These are phyloP conservation scores for Ceyx cyanopectus DNA, from an alignment of 2,113 vertebrate genomes.

Conservation along the genomic window DNA sequence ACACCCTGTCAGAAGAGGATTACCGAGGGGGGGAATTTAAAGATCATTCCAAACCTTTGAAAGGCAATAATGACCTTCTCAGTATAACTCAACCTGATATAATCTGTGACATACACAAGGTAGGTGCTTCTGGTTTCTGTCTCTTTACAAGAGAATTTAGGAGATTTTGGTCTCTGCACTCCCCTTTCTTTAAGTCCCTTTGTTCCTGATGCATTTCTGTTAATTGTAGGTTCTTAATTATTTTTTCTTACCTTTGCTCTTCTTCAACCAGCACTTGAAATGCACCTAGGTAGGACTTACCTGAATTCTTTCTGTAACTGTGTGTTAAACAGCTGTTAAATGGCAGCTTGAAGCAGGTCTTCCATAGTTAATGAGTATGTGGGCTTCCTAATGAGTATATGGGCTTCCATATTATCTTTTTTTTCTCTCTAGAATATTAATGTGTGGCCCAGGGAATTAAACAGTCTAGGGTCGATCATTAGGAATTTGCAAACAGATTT, in stretches of 20 bases:
- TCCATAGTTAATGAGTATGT: background rate
- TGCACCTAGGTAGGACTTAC: conserved; percentile 1
- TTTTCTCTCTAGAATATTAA: background rate
- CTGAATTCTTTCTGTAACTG: conserved; percentile 20
- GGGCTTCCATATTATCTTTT: background rate
- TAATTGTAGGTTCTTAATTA: background rate
- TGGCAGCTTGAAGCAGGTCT: background rate
- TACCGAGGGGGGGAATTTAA: conserved; percentile 90
- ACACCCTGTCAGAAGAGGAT: conserved; percentile 82
- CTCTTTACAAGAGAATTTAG: background rate
- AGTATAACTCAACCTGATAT: conserved; percentile 90
- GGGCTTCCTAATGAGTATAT: background rate
- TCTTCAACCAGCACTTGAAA: background rate
- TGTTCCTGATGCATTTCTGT: background rate
- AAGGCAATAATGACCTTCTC: conserved; percentile 96
- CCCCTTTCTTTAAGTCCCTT: background rate
- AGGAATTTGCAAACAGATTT: background rate
- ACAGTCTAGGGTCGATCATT: background rate
- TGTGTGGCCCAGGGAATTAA: background rate
- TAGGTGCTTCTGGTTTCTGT: conserved; percentile 52
- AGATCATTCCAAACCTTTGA: conserved; percentile 85
- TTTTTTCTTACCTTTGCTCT: background rate
- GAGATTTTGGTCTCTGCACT: background rate
- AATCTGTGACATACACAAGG: conserved; percentile 93
- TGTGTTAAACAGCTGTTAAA: background rate